Evolutionary conservation across 1,140 invertebrate genomes (phyloP).

Genomic region (Drosophila ironensis): DNA sequence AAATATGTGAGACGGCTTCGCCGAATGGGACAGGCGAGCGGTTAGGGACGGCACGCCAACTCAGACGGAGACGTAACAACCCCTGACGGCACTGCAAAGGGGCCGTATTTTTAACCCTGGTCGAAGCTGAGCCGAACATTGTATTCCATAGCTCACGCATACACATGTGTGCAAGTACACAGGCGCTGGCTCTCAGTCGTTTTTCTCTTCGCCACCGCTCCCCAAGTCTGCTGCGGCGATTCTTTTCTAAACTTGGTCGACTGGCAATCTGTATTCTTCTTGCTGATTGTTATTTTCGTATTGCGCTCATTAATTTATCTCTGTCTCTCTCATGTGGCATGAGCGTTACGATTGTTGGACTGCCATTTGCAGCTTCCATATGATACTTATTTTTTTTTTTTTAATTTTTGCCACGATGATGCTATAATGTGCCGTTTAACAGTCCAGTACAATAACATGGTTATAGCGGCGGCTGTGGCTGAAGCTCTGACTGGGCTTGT

Average conservation of each 20-base stretch:
- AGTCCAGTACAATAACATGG: slow-evolving; percentile 66
- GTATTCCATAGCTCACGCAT: slow-evolving; percentile 50
- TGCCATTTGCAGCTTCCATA: slow-evolving; percentile 69
- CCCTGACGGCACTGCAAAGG: slow-evolving; percentile 12
- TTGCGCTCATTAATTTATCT: slow-evolving; percentile 57
- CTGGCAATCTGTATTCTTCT: slow-evolving; percentile 33
- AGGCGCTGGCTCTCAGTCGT: slow-evolving; percentile 1
- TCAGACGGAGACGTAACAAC: slow-evolving; percentile 34
- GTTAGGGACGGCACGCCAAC: neutral
- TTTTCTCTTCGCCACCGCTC: slow-evolving; percentile 2
- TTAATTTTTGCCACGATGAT: slow-evolving; percentile 49
- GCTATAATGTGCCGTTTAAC: slow-evolving; percentile 39
- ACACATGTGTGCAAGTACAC: no score
- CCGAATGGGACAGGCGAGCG: neutral
- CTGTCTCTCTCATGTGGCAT: slow-evolving; percentile 24
- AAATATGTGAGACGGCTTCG: neutral
- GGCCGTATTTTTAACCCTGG: slow-evolving; percentile 70
- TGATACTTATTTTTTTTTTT: slow-evolving; percentile 47
- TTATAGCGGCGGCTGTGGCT: slow-evolving; percentile 52
- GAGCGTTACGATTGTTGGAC: slow-evolving; percentile 23
- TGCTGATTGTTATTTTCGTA: slow-evolving; percentile 67
- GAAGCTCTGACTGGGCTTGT: slow-evolving; percentile 49
- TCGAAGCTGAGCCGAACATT: slow-evolving; percentile 17
- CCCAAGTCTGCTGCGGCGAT: slow-evolving; percentile 33
- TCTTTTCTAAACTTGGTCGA: slow-evolving; percentile 76